Conservation (phyloP, 2,797 vertebrate species). For the Taeniopygia guttata region DNA sequence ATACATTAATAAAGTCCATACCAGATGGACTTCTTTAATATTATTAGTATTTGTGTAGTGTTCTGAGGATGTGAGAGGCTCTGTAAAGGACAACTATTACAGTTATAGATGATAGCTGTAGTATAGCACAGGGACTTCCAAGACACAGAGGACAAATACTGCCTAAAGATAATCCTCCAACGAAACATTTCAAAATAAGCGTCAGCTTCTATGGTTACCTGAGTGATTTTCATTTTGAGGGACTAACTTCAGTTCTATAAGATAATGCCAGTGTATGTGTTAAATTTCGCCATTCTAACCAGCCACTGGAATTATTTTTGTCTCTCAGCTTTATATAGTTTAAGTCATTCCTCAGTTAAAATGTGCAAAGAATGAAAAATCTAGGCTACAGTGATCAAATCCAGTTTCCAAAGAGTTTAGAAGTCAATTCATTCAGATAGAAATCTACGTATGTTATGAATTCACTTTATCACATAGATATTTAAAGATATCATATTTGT, state of each 20-base stretch:
- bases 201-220: not conserved
- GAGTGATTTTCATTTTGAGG: not conserved
- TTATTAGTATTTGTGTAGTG: not conserved
- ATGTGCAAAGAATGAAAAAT: not conserved
- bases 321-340: not conserved
- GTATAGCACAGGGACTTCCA: not conserved
- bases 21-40: not conserved
- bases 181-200: not conserved
- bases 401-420: not conserved
- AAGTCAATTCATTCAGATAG: not conserved
- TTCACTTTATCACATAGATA: not conserved
- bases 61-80: not conserved
- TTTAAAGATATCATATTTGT: not conserved
- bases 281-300: not conserved
- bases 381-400: not conserved
- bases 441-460: not conserved
- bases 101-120: not conserved
- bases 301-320: not conserved
- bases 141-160: not conserved
- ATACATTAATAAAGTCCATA: no score
- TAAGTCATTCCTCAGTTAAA: not conserved
- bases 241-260: not conserved
- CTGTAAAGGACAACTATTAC: not conserved
- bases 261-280: not conserved
- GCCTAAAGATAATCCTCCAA: not conserved